phyloP scores from a whole-genome alignment of 2,113 vertebrate species.

The Melanerpes formicivorus region DNA sequence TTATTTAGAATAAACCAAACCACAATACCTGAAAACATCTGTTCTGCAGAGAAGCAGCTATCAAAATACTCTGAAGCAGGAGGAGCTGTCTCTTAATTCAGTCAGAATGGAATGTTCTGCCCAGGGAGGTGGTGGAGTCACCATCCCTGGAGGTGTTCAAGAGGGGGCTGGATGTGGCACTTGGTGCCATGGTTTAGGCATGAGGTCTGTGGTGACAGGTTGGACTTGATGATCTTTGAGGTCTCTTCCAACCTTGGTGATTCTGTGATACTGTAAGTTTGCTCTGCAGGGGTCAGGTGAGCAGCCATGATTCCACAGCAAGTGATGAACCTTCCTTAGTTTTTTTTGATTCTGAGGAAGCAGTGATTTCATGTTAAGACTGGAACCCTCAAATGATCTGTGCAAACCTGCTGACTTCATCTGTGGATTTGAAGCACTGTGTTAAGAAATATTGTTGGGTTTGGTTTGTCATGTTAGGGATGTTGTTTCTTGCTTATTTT shows the following conservation, averaged over 20 bases:
- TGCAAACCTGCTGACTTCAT: not conserved
- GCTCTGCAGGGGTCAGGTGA: slow-evolving; percentile 21
- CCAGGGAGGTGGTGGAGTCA: too few species aligned
- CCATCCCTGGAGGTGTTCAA: too few species aligned
- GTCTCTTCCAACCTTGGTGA: too few species aligned
- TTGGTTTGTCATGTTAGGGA: not conserved
- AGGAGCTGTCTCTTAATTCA: not conserved
- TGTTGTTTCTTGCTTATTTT: not conserved
- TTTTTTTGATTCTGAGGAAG: not conserved
- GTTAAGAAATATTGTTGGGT: not conserved
- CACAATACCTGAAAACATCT: slow-evolving; percentile 63
- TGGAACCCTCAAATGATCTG: not conserved
- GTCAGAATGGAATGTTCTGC: not conserved
- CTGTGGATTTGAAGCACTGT: not conserved
- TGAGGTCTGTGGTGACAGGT: too few species aligned
- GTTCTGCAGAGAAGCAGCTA: slow-evolving; percentile 46
- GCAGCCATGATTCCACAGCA: slow-evolving; percentile 27
- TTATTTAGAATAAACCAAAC: too few species aligned
- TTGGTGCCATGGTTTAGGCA: too few species aligned
- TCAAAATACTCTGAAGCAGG: slow-evolving; percentile 45
- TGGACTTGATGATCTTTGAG: too few species aligned
- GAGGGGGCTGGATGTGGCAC: too few species aligned
- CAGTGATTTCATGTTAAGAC: not conserved
- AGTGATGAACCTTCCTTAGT: not conserved
- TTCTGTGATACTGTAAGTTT: not conserved